Conservation (phyloP, 2,113 vertebrate genomes). For the Sinocyclocheilus grahami region DNA sequence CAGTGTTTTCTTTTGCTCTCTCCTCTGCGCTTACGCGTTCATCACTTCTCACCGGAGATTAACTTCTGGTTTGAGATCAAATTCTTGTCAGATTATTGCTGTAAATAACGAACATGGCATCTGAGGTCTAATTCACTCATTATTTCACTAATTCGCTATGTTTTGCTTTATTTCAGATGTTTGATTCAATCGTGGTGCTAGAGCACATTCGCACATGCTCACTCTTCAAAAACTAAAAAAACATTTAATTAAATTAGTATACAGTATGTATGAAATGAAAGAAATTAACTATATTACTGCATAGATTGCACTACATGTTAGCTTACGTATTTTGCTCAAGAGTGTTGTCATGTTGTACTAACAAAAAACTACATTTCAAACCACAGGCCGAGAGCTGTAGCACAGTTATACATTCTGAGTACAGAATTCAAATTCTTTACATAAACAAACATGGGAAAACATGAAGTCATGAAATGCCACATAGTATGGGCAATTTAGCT, state of each 20-base stretch:
- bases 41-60: too few relatives aligned
- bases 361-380: not conserved
- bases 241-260: not conserved
- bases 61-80: too few relatives aligned
- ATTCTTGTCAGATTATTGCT: not conserved
- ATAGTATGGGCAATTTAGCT: slow-evolving; percentile 41
- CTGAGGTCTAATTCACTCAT: not conserved
- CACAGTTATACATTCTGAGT: too few relatives aligned
- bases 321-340: too few relatives aligned
- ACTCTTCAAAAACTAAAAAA: not conserved
- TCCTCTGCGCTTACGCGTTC: too few relatives aligned
- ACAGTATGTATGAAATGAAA: not conserved
- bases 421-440: not conserved
- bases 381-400: not conserved
- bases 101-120: not conserved
- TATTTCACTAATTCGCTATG: too few relatives aligned
- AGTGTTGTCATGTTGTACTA: not conserved
- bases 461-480: slow-evolving; percentile 35
- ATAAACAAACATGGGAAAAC: slow-evolving; percentile 18
- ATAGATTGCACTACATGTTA: too few relatives aligned
- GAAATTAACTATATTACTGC: too few relatives aligned
- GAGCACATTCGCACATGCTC: not conserved
- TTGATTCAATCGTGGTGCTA: not conserved
- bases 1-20: too few relatives aligned
- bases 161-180: not conserved